phyloP scores from a whole-genome alignment of 1,140 invertebrate genomes.

The Formica exsecta region DNA sequence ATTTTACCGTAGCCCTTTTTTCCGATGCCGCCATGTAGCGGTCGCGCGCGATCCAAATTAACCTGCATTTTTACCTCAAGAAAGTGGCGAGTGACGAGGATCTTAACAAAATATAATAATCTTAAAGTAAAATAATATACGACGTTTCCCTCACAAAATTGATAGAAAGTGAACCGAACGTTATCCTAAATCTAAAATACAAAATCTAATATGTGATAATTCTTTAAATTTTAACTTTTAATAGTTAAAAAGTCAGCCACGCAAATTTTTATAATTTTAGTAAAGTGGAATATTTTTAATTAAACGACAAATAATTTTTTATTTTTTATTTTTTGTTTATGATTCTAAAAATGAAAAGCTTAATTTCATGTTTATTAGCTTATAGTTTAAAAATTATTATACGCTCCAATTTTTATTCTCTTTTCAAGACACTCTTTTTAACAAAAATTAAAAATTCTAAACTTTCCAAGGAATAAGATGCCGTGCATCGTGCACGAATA shows the following conservation, averaged over 20 bases:
- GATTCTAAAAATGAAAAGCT: background rate
- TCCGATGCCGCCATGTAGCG: constrained; percentile 11
- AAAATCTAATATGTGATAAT: background rate
- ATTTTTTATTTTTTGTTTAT: background rate
- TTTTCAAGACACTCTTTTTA: background rate
- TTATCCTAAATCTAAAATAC: background rate
- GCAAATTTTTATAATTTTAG: background rate
- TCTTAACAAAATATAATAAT: constrained; percentile 22
- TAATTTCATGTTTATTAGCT: background rate
- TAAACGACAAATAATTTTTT: constrained; percentile 12
- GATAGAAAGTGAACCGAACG: background rate
- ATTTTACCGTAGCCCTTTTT: constrained; percentile 46
- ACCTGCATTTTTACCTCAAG: constrained; percentile 28
- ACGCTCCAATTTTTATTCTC: background rate
- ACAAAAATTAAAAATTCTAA: background rate
- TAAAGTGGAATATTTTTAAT: background rate
- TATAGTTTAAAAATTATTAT: background rate
- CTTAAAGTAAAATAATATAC: background rate
- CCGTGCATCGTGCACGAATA: too few relatives aligned
- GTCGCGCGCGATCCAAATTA: constrained; percentile 44
- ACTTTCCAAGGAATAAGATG: background rate
- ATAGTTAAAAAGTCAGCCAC: background rate
- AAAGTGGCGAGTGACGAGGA: constrained; percentile 11
- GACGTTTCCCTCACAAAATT: background rate
- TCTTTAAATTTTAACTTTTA: background rate